Percentiles rank a stretch among this genome's conserved stretches.
These are phyloP conservation scores for Sturmia bella DNA, from an alignment of 2,888 invertebrate species.

Conservation along the genomic window DNA sequence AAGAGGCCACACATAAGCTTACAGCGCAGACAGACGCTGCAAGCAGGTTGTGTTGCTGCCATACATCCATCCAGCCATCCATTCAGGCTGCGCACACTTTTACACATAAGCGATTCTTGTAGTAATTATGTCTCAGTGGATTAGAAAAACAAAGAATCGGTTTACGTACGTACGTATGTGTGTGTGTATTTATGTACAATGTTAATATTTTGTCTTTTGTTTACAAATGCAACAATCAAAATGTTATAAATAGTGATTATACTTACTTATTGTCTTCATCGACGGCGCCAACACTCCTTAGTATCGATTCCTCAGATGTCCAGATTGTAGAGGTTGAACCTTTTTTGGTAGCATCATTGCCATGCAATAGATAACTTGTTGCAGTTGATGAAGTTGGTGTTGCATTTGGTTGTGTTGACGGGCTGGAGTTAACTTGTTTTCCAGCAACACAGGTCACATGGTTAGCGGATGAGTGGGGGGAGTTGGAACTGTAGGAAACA, in stretches of 20 bases:
- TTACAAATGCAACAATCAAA: slow-evolving; percentile 46
- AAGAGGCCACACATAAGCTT: slow-evolving; percentile 66
- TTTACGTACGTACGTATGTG: too few species aligned
- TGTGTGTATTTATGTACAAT: too few species aligned
- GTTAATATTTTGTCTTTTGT: slow-evolving; percentile 2
- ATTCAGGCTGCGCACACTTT: slow-evolving; percentile 46
- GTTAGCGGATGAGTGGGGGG: slow-evolving; percentile 58
- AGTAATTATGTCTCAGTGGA: slow-evolving; percentile 68
- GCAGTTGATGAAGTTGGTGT: slow-evolving; percentile 69
- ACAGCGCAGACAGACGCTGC: slow-evolving; percentile 11
- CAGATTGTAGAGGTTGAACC: slow-evolving; percentile 82
- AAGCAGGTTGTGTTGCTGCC: not conserved
- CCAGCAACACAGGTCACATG: slow-evolving; percentile 69
- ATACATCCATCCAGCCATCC: slow-evolving; percentile 13
- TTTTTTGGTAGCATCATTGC: slow-evolving; percentile 81
- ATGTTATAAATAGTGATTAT: slow-evolving; percentile 46
- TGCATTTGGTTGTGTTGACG: slow-evolving; percentile 61
- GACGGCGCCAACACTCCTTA: slow-evolving; percentile 81
- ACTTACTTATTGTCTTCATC: slow-evolving; percentile 82
- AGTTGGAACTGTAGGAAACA: slow-evolving; percentile 59
- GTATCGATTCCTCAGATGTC: slow-evolving; percentile 82
- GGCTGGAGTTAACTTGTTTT: slow-evolving; percentile 68
- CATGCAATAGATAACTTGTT: slow-evolving; percentile 75
- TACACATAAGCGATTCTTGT: slow-evolving; percentile 37
- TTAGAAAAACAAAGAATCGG: slow-evolving; percentile 45